These are phyloP conservation scores for Microctonus hyperodae DNA, from an alignment of 2,888 invertebrate genomes.

Conservation along the genomic window DNA sequence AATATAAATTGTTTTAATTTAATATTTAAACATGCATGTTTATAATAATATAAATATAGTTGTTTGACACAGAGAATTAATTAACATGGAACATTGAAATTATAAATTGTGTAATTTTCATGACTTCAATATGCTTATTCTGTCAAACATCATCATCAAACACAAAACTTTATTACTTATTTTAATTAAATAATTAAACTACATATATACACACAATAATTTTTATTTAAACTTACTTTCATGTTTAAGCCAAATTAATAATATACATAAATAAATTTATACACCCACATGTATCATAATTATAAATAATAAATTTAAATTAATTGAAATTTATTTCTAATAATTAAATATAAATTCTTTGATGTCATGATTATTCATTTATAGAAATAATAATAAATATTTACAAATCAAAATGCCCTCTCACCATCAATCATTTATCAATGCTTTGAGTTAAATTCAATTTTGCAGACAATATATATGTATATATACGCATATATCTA, in stretches of 20 bases:
- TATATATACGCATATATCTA: neutral
- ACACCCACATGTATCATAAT: too few relatives aligned
- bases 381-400: neutral
- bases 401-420: too few relatives aligned
- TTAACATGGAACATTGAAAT: neutral
- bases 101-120: neutral
- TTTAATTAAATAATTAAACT: neutral
- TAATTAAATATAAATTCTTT: neutral
- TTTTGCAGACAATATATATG: neutral
- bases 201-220: too few relatives aligned
- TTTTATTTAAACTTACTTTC: too few relatives aligned
- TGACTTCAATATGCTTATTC: neutral
- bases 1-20: too few relatives aligned
- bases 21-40: too few relatives aligned
- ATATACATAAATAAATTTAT: too few relatives aligned
- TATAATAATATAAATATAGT: too few relatives aligned
- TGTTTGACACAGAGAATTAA: too few relatives aligned
- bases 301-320: too few relatives aligned
- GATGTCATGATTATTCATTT: neutral
- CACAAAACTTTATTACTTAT: neutral
- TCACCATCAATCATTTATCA: conserved; percentile 14
- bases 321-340: too few relatives aligned
- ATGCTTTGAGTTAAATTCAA: conserved; percentile 20
- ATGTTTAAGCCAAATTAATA: too few relatives aligned
- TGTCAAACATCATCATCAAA: neutral